A percentile compares a stretch with the other conserved stretches of the same genome.
phyloP scores from a whole-genome alignment of 2,888 invertebrate genomes.

The Lasius platythorax region DNA sequence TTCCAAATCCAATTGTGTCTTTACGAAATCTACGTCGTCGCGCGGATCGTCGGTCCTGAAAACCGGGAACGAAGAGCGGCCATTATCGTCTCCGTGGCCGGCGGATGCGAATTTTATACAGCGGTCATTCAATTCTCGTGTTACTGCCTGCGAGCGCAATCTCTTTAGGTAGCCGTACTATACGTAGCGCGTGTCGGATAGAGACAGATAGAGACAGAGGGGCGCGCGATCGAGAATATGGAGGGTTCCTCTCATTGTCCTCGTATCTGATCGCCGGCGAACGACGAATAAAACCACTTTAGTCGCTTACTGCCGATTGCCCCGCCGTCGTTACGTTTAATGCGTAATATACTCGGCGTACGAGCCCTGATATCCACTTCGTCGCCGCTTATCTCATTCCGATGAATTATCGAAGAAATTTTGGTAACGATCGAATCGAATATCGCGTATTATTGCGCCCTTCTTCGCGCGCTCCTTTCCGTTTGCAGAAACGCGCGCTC shows the following conservation, averaged over 20 bases:
- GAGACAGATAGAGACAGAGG: slow-evolving; percentile 63
- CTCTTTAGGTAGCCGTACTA: slow-evolving; percentile 46
- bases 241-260: slow-evolving; percentile 74
- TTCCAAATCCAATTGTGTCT: slow-evolving; percentile 64
- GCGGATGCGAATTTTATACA: slow-evolving; percentile 69
- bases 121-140: slow-evolving; percentile 68
- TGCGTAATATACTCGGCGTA: slow-evolving; percentile 48
- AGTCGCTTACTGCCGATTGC: slow-evolving; percentile 54
- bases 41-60: slow-evolving; percentile 52
- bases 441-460: slow-evolving; percentile 67
- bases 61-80: slow-evolving; percentile 40
- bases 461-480: slow-evolving; percentile 43
- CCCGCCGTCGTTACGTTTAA: slow-evolving; percentile 63
- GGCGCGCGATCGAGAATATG: slow-evolving; percentile 55
- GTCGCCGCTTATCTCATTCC: slow-evolving; percentile 76
- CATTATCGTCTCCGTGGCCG: slow-evolving; percentile 58
- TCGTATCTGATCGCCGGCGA: slow-evolving; percentile 75
- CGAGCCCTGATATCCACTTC: slow-evolving; percentile 32
- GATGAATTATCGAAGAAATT: slow-evolving; percentile 81
- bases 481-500: slow-evolving; percentile 31
- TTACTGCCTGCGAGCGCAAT: slow-evolving; percentile 51
- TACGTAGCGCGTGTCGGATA: slow-evolving; percentile 26
- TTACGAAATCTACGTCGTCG: slow-evolving; percentile 55
- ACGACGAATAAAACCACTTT: slow-evolving; percentile 77
- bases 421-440: slow-evolving; percentile 73